These are phyloP conservation scores for Ischnus inquisitorius DNA, from an alignment of 2,888 invertebrate genomes.

Conservation along the genomic window DNA sequence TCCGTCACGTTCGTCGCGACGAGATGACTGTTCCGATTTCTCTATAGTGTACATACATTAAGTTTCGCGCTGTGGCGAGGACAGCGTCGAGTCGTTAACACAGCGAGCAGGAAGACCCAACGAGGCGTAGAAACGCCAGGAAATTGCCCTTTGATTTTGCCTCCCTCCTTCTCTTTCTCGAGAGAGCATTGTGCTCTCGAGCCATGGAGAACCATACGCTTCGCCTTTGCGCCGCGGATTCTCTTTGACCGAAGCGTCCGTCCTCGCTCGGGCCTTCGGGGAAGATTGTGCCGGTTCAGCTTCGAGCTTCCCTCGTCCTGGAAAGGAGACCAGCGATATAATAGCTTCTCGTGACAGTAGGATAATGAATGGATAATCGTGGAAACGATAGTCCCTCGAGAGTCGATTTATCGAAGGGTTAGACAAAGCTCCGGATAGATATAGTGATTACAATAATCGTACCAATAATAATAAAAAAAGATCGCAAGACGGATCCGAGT, in stretches of 20 bases:
- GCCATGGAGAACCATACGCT: background rate
- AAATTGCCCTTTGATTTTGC: slow-evolving; percentile 76
- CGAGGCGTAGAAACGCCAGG: slow-evolving; percentile 73
- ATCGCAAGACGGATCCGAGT: no score
- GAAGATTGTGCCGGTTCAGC: slow-evolving; percentile 16
- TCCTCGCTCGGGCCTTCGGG: slow-evolving; percentile 18
- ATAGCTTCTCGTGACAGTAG: slow-evolving; percentile 8
- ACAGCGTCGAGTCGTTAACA: slow-evolving; percentile 55
- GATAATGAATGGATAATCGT: slow-evolving; percentile 9
- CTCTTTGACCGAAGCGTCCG: slow-evolving; percentile 60
- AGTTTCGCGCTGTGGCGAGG: slow-evolving; percentile 27
- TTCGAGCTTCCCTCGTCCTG: slow-evolving; percentile 25
- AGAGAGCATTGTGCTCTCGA: slow-evolving; percentile 46
- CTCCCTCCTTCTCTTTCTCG: slow-evolving; percentile 55
- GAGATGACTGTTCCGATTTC: background rate
- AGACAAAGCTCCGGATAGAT: background rate
- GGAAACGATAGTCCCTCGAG: background rate
- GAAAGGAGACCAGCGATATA: slow-evolving; percentile 10
- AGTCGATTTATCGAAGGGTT: background rate
- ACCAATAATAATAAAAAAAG: background rate
- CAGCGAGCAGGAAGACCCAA: slow-evolving; percentile 66
- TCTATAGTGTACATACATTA: background rate
- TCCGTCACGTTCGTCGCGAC: background rate
- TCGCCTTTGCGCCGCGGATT: slow-evolving; percentile 19
- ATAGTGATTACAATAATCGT: no score